Evolutionary conservation across 2,888 invertebrate species (phyloP).

Genomic region (Leptogaster cylindrica): DNA sequence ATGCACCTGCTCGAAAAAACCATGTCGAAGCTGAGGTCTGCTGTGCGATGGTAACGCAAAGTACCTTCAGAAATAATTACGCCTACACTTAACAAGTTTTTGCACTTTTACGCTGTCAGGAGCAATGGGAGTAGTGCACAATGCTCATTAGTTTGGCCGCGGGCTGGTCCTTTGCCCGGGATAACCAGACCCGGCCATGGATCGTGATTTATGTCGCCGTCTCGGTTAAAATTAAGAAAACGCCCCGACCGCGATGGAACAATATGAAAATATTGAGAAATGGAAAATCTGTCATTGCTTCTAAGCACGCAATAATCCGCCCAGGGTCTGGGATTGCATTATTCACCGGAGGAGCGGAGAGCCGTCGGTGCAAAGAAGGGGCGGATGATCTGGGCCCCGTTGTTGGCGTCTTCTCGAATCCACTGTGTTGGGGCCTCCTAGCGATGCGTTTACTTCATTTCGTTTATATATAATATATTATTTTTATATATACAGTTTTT

Average conservation of each 20-base stretch:
- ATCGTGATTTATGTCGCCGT: slow-evolving; percentile 36
- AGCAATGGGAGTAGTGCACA: slow-evolving; percentile 20
- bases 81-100: slow-evolving; percentile 37
- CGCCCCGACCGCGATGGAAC: slow-evolving; percentile 38
- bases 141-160: slow-evolving; percentile 29
- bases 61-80: slow-evolving; percentile 39
- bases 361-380: slow-evolving; percentile 28
- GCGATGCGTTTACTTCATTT: too few species aligned
- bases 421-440: neutral
- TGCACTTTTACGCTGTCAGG: slow-evolving; percentile 29
- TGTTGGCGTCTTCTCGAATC: neutral
- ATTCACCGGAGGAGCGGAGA: slow-evolving; percentile 30
- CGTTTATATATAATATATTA: too few species aligned
- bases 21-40: too few species aligned
- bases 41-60: neutral
- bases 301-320: slow-evolving; percentile 48
- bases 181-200: slow-evolving; percentile 22
- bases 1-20: too few species aligned
- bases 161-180: slow-evolving; percentile 3
- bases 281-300: slow-evolving; percentile 50
- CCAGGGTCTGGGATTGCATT: slow-evolving; percentile 32
- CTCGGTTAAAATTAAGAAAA: slow-evolving; percentile 38
- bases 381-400: neutral
- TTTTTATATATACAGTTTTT: too few species aligned
- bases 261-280: slow-evolving; percentile 49